A percentile compares a stretch with the other conserved stretches of the same genome.
Evolutionary conservation across 2,797 vertebrate genomes (phyloP).

Genomic region (Pygocentrus nattereri): DNA sequence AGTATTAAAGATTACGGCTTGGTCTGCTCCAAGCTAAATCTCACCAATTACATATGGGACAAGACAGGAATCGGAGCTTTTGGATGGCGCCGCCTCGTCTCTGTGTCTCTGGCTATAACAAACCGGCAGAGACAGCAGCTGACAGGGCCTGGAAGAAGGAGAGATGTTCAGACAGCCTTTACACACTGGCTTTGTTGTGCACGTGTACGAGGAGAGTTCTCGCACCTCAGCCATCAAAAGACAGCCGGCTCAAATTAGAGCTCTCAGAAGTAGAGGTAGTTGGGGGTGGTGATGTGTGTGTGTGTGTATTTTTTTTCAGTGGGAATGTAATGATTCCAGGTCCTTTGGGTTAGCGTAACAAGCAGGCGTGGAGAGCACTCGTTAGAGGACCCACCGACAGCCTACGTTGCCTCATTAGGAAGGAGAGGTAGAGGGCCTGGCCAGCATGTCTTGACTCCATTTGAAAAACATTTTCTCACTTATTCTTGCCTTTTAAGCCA

Average conservation of each 20-base stretch:
- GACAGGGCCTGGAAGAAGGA: neutral
- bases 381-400: constrained; percentile 40
- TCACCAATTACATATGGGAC: neutral
- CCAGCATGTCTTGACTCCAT: constrained; percentile 17
- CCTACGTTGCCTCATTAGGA: constrained; percentile 50
- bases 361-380: constrained; percentile 40
- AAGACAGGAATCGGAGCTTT: neutral
- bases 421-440: constrained; percentile 13
- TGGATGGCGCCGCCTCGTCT: neutral
- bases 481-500: constrained; percentile 15
- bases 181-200: neutral
- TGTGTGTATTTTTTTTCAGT: no score
- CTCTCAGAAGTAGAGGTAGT: constrained; percentile 30
- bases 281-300: neutral
- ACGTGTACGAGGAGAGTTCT: constrained; percentile 14
- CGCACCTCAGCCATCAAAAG: constrained; percentile 16
- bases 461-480: constrained; percentile 21
- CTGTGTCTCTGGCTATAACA: constrained; percentile 11
- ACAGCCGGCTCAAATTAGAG: constrained; percentile 38
- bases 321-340: constrained; percentile 16
- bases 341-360: constrained; percentile 43
- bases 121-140: neutral
- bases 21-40: neutral
- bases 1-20: neutral
- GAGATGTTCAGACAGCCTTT: neutral